phyloP scores from a whole-genome alignment of 2,113 vertebrate genomes.

The Noturus placidus region DNA sequence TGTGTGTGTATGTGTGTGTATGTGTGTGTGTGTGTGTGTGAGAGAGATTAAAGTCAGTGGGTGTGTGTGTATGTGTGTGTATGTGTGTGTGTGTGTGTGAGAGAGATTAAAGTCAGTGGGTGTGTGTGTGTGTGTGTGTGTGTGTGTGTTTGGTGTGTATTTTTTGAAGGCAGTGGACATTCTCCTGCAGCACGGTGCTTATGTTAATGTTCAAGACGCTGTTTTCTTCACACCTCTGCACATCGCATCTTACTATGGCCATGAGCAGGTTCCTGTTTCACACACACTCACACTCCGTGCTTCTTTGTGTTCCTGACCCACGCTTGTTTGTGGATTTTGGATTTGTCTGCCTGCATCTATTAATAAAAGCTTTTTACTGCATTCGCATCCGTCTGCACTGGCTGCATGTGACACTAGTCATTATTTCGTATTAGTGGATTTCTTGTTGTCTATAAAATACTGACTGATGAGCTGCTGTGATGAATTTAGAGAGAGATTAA shows the following conservation, averaged over 20 bases:
- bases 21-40: too few relatives aligned
- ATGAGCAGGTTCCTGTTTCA: constrained; percentile 75
- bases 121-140: background rate
- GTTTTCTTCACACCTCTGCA: constrained; percentile 92
- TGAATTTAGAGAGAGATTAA: too few relatives aligned
- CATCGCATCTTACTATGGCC: constrained; percentile 82
- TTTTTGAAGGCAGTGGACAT: constrained; percentile 79
- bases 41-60: too few relatives aligned
- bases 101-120: background rate
- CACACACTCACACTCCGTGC: background rate
- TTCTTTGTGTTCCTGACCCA: too few relatives aligned
- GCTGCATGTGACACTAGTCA: background rate
- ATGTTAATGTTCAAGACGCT: constrained; percentile 87
- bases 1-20: too few relatives aligned
- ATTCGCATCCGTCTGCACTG: too few relatives aligned
- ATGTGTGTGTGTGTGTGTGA: too few relatives aligned
- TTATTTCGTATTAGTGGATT: background rate
- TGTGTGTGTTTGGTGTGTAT: background rate
- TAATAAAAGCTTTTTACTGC: too few relatives aligned
- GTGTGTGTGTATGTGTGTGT: background rate
- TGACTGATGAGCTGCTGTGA: background rate
- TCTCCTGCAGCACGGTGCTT: constrained; percentile 87
- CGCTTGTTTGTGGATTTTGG: too few relatives aligned
- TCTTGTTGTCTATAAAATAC: background rate
- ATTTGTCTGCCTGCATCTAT: too few relatives aligned